Evolutionary conservation across 2,797 vertebrate species (phyloP), one percentile per base, ranked within the genome.

Genomic region (Leptoclinus maculatus): DNA sequence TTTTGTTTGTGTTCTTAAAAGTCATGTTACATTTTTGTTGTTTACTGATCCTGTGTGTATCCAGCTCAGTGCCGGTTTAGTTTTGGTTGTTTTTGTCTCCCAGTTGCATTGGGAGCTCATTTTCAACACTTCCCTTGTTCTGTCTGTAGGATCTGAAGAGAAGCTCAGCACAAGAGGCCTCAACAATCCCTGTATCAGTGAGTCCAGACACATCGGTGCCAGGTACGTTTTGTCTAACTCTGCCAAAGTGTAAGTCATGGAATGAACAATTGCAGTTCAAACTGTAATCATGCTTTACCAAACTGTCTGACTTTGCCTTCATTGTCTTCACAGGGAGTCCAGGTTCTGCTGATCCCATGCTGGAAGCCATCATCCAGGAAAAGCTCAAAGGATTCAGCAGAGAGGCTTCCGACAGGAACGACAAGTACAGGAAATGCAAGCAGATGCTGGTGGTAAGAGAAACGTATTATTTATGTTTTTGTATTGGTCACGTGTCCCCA

Each of bases 381-480:
- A 97, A 97, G 91, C 93, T 97, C 34, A 96, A 94, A 93, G 96
- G 97, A 92, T 95, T 97, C 92, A 97, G 94, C 94, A 97, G 96
- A 93, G 97, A 98, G 92, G 96, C 95, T 56, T 94, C 94, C 53
- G 97, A 99, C 86, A 96, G 96, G 93, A 96, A 94, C 78, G 98
- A 98, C 90, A 99, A 97, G 84, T 99, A 98, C 94, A 97, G 96
- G 91, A 99, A 97, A 90, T 99, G 93, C 96, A 99, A 97, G 93
- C 97, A 97, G 82, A 95, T 98, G 94, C 89, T 99, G 83, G 90
- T 94, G 94, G 98, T 99, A 95, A 96, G 96, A 93, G 96, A 93
- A 87, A 84, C 19, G 0, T n/a, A 1, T 54, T 2, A 23, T 79
- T 65, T 32, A 2, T 13, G 56, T 71, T 43, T 2, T n/a, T 43